phyloP scores from a whole-genome alignment of 2,797 vertebrate genomes.

The Gastrophryne carolinensis region DNA sequence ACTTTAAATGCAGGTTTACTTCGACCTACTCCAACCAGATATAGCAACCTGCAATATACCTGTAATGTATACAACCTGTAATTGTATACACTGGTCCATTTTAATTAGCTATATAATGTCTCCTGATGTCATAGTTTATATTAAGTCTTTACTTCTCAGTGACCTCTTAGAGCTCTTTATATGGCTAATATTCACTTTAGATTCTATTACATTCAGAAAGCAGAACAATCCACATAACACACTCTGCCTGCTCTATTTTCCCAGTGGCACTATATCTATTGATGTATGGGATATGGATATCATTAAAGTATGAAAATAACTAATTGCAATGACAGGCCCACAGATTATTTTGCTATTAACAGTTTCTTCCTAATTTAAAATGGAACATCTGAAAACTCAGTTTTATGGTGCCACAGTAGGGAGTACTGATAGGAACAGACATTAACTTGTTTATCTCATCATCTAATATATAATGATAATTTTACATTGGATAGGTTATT shows the following conservation, averaged over 20 bases:
- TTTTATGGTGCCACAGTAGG: slow-evolving; percentile 2
- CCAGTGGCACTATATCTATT: slow-evolving; percentile 13
- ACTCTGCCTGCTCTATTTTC: neutral
- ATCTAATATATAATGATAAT: neutral
- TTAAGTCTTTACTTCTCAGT: too few species aligned
- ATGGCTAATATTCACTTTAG: too few species aligned
- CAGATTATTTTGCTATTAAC: slow-evolving; percentile 3
- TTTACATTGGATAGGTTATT: neutral
- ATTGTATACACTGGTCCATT: too few species aligned
- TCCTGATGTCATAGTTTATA: too few species aligned
- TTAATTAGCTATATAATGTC: too few species aligned
- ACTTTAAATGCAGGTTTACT: too few species aligned
- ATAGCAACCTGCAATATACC: too few species aligned
- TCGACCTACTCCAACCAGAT: too few species aligned
- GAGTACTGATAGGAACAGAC: neutral
- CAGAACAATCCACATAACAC: neutral
- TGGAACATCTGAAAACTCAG: neutral
- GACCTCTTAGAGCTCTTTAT: too few species aligned
- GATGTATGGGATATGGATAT: slow-evolving; percentile 5
- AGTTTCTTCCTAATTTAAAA: slow-evolving; percentile 9
- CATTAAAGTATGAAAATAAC: slow-evolving; percentile 23
- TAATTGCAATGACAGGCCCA: slow-evolving; percentile 15
- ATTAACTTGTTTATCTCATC: neutral
- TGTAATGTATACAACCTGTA: too few species aligned
- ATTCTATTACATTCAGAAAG: slow-evolving; percentile 4